Evolutionary conservation across 2,888 invertebrate species (phyloP), one percentile per base, ranked within the genome.

Genomic region (Sceliomorpha sp.): DNA sequence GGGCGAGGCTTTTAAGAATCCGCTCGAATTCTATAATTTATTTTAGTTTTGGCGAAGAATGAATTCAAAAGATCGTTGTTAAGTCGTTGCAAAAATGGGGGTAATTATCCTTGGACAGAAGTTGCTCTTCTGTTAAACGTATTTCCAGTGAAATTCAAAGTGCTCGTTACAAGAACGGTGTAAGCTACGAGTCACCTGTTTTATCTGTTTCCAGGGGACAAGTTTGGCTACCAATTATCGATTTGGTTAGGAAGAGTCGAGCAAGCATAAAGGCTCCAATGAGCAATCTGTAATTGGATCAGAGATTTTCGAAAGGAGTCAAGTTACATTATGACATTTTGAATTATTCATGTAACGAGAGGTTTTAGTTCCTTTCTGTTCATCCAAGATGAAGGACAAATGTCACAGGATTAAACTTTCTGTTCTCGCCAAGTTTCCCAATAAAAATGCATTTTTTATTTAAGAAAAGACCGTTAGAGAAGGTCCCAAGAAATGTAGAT

Each of bases 141-240:
- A 62, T 12, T 47, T 34, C 14, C 45, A 32, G 47, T 13, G 26
- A 31, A 37, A 37, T 45, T 32, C 17, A 12, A 32, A 34, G 20
- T 47, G 39, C 53, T 55, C 47, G 62, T 51, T 51, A 42, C 39
- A 42, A 17, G 26, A 27, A 37, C 45, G 13, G 20, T 20, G 5
- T 20, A 20, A 2, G 20, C 5, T 20, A 20, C 14, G 34, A 29
- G 45, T 8, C 36, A 14, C 34, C 29, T 47, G 55, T 55, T 55
- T 55, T 53, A 63, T 55, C 47, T 55, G 55, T 48, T 55, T 63
- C 55, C 37, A 42, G 42, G 27, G 34, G 39, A 48, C 55, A 63
- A 40, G 53, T 63, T 48, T 63, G 48, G 47, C 55, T 39, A 55
- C 34, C 63, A 55, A 63, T 63, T 63, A 63, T 63, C 63, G 55